These are phyloP conservation scores for Styela plicata DNA, from an alignment of 23 tunicate genomes.

Conservation along the genomic window DNA sequence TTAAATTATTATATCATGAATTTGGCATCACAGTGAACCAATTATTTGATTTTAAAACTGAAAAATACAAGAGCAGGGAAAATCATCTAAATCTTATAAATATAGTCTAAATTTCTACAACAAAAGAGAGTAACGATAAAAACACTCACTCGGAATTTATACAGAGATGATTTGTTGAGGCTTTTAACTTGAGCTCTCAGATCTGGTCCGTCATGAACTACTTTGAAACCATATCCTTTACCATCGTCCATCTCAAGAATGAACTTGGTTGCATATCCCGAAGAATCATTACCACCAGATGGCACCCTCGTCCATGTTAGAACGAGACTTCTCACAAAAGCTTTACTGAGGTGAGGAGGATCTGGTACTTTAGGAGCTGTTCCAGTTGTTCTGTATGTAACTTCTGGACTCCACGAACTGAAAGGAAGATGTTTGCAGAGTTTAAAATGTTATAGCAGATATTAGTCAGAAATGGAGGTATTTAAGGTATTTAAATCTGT, in stretches of 20 bases:
- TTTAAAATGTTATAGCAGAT: not conserved
- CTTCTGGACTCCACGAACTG: constrained; percentile 70
- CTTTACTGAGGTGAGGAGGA: constrained; percentile 38
- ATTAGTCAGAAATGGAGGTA: too few relatives aligned
- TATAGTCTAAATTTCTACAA: too few relatives aligned
- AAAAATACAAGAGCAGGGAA: too few relatives aligned
- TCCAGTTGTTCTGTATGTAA: constrained; percentile 42
- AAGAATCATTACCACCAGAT: constrained; percentile 5
- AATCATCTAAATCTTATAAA: too few relatives aligned
- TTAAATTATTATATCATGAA: too few relatives aligned
- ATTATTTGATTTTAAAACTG: too few relatives aligned
- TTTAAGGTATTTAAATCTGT: too few relatives aligned
- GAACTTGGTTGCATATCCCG: constrained; percentile 13
- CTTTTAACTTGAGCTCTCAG: constrained; percentile 28
- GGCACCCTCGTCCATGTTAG: constrained; percentile 36
- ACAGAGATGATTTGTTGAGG: constrained; percentile 31
- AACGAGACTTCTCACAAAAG: constrained; percentile 28
- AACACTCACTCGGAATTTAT: constrained; percentile 73
- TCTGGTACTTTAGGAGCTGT: constrained; percentile 48
- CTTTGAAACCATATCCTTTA: constrained; percentile 54
- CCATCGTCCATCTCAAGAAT: constrained; percentile 66
- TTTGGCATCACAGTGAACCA: too few relatives aligned
- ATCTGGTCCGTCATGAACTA: constrained; percentile 47
- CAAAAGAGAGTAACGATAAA: too few relatives aligned
- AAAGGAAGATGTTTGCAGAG: not conserved